phyloP scores from a whole-genome alignment of 2,113 vertebrate genomes.

The Strigops habroptila region DNA sequence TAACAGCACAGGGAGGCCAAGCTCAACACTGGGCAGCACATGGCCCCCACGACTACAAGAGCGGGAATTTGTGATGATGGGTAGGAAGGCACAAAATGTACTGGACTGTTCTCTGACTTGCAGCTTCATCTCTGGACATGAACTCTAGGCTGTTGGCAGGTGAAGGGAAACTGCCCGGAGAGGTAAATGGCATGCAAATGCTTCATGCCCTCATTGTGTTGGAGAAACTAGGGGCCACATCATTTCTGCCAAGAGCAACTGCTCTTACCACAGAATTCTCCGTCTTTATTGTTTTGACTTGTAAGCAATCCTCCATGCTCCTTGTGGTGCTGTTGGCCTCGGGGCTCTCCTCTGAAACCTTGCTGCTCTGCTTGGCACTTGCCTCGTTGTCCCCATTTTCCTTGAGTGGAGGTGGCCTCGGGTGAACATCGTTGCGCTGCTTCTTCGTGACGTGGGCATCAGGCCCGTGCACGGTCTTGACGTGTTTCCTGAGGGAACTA shows the following conservation, averaged over 20 bases:
- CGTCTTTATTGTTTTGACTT: conserved; percentile 90
- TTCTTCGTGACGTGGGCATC: conserved; percentile 98
- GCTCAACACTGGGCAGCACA: neutral
- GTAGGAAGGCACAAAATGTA: neutral
- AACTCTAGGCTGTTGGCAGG: neutral
- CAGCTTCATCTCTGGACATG: neutral
- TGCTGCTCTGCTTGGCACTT: conserved; percentile 72
- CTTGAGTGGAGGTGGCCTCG: conserved; percentile 78
- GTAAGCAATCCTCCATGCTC: conserved; percentile 83
- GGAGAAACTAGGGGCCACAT: neutral
- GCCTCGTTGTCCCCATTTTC: conserved; percentile 87
- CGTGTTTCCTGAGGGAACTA: conserved; percentile 96
- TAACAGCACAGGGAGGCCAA: neutral
- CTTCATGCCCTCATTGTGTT: neutral
- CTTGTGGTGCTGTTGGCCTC: conserved; percentile 84
- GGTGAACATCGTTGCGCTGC: conserved; percentile 84
- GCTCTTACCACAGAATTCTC: conserved; percentile 91
- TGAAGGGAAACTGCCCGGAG: neutral
- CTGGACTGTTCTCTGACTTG: neutral
- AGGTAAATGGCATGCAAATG: neutral
- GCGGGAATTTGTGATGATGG: neutral
- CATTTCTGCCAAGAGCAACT: neutral
- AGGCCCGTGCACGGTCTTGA: conserved; percentile 95
- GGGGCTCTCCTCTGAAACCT: conserved; percentile 68
- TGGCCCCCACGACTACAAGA: neutral